A percentile compares a stretch with the other conserved stretches of the same genome.
Evolutionary conservation across 2,888 invertebrate genomes (phyloP).

Genomic region (Ashinkailepas kermadecensis): DNA sequence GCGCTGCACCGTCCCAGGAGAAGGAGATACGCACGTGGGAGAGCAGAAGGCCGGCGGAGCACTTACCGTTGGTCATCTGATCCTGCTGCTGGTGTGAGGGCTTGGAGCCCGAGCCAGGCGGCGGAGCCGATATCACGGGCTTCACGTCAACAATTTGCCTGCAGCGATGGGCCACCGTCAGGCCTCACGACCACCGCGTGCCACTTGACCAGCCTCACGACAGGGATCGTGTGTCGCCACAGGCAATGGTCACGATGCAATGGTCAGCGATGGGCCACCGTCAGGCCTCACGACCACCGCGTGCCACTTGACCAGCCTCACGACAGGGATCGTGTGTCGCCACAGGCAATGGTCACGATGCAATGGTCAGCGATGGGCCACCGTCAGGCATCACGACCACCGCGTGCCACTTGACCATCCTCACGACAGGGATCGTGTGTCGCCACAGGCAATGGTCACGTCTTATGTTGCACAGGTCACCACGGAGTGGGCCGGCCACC

Average conservation of each 20-base stretch:
- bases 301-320: too few species aligned
- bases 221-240: too few species aligned
- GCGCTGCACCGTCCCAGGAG: too few species aligned
- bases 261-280: neutral
- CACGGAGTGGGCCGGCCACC: too few species aligned
- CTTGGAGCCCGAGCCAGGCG: neutral
- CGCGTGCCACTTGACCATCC: too few species aligned
- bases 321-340: too few species aligned
- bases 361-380: neutral
- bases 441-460: too few species aligned
- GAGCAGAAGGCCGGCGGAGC: neutral
- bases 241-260: neutral
- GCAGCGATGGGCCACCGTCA: neutral
- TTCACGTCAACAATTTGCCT: slow-evolving; percentile 1
- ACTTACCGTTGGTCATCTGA: neutral
- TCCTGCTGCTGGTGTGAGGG: neutral
- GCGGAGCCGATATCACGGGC: neutral
- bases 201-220: too few species aligned
- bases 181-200: too few species aligned
- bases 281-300: neutral
- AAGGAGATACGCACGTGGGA: neutral
- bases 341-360: neutral
- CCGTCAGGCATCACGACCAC: neutral
- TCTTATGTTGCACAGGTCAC: too few species aligned
- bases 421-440: too few species aligned